A percentile compares a stretch with the other conserved stretches of the same genome.
These are phyloP conservation scores for Oreonectes daqikongensis DNA, from an alignment of 2,797 vertebrate genomes.

Conservation along the genomic window DNA sequence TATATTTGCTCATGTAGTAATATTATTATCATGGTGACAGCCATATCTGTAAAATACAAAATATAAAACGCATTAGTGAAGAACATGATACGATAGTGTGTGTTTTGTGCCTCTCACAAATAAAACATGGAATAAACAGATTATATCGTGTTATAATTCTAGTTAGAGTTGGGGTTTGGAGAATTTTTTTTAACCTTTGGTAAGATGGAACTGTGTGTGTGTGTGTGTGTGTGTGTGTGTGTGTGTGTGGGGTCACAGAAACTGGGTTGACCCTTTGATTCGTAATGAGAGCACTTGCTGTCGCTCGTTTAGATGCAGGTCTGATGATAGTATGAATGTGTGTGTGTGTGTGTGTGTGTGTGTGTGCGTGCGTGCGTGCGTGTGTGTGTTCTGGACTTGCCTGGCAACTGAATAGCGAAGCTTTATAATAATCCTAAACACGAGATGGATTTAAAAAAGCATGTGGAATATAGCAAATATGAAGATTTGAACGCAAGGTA, in stretches of 20 bases:
- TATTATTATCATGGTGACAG: too few species aligned
- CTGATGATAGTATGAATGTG: too few species aligned
- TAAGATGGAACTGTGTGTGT: background rate
- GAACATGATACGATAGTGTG: conserved; percentile 2
- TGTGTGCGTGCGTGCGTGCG: background rate
- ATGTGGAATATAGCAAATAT: background rate
- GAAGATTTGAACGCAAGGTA: background rate
- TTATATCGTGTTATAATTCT: too few species aligned
- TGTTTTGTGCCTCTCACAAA: too few species aligned
- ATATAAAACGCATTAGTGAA: background rate
- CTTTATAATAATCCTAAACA: background rate
- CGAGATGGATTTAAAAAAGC: background rate
- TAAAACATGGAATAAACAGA: too few species aligned
- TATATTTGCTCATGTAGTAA: too few species aligned
- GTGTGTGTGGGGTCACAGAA: background rate
- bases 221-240: background rate
- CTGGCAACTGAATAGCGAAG: background rate
- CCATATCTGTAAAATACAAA: background rate
- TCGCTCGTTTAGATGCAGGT: background rate
- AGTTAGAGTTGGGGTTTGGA: too few species aligned
- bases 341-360: background rate
- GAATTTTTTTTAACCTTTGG: too few species aligned
- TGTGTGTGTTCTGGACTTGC: background rate
- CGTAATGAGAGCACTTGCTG: conserved; percentile 5
- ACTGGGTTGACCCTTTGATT: background rate